Evolutionary conservation across 2,113 vertebrate species (phyloP).

Genomic region (Pygoscelis antarcticus): DNA sequence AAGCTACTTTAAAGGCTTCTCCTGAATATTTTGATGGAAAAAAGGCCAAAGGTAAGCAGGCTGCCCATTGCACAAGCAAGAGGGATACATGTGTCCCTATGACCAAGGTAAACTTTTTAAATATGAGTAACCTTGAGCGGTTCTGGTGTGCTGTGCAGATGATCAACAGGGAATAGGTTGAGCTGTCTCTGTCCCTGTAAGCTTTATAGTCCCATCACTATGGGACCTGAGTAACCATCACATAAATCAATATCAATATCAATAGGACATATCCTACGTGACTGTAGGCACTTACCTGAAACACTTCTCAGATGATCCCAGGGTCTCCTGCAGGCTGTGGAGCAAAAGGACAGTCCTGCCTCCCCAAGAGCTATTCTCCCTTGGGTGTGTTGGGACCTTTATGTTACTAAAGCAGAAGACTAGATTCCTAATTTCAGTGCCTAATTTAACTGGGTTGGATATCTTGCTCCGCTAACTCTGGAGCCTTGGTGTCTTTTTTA

Average conservation of each 20-base stretch:
- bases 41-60: not conserved
- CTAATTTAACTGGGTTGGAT: not conserved
- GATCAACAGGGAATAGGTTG: not conserved
- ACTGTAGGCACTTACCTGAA: not conserved
- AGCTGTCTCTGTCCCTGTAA: not conserved
- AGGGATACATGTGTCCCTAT: not conserved
- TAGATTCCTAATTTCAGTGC: not conserved
- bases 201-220: not conserved
- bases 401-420: not conserved
- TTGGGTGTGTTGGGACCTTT: not conserved
- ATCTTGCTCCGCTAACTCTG: not conserved
- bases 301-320: not conserved
- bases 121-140: not conserved
- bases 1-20: not conserved
- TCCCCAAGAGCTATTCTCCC: not conserved
- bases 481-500: rapidly evolving
- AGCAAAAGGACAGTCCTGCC: not conserved
- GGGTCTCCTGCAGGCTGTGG: not conserved
- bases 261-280: rapidly evolving
- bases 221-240: not conserved
- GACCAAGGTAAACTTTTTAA: not conserved
- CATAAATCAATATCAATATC: not conserved
- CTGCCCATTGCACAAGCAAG: not conserved
- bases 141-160: not conserved
- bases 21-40: not conserved